phyloP scores from a whole-genome alignment of 2,113 vertebrate genomes.

The Sander vitreus region DNA sequence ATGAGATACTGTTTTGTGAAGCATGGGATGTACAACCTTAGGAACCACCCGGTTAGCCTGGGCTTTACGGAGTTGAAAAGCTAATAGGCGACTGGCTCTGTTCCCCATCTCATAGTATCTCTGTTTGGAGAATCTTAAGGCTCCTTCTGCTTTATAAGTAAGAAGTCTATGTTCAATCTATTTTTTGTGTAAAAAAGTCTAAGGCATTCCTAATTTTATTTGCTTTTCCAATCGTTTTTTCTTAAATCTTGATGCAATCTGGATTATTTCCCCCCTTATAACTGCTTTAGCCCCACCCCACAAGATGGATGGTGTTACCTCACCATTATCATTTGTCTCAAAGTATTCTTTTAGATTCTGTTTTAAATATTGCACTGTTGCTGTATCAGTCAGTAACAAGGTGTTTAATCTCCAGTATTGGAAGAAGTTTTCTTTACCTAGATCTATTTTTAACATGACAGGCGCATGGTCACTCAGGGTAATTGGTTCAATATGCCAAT shows the following conservation, averaged over 20 bases:
- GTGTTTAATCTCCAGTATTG: neutral
- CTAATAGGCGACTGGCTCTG: neutral
- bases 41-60: neutral
- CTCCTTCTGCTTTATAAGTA: neutral
- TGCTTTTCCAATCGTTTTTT: no score
- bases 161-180: no score
- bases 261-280: no score
- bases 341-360: neutral
- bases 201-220: no score
- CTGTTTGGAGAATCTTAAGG: neutral
- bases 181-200: no score
- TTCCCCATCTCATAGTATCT: neutral
- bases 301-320: no score
- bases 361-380: neutral
- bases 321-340: no score
- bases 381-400: neutral
- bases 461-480: neutral
- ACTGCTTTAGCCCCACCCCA: no score
- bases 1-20: neutral
- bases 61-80: neutral
- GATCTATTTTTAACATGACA: no score
- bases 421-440: neutral
- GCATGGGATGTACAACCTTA: neutral
- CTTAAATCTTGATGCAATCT: no score
- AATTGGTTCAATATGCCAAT: neutral